These are phyloP conservation scores for Conus canariensis DNA, from an alignment of 2,888 invertebrate genomes.

Conservation along the genomic window DNA sequence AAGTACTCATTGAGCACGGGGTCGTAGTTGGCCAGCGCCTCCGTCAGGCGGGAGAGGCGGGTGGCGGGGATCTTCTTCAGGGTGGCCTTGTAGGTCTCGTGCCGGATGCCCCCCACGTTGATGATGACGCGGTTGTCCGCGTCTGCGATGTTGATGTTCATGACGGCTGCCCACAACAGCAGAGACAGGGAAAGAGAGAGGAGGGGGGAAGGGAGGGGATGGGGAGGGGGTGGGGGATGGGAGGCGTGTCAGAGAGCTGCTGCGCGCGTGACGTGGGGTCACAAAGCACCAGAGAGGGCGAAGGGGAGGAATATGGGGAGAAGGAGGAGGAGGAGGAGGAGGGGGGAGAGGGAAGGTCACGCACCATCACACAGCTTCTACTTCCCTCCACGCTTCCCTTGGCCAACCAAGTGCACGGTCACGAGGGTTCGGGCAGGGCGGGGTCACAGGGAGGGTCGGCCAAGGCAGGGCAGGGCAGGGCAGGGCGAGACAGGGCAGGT, in stretches of 20 bases:
- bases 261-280: background rate
- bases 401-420: no score
- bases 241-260: no score
- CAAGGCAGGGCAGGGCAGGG: background rate
- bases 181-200: background rate
- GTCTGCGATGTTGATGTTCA: constrained; percentile 63
- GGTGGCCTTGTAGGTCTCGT: constrained; percentile 87
- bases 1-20: constrained; percentile 99
- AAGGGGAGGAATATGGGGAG: background rate
- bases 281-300: background rate
- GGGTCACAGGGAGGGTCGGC: background rate
- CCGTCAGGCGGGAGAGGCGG: constrained; percentile 93
- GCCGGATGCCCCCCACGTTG: constrained; percentile 98
- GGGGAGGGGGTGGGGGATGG: background rate
- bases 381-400: background rate
- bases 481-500: background rate
- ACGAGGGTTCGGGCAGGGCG: background rate
- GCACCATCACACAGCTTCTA: background rate
- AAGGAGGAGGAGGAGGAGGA: background rate
- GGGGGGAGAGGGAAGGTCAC: background rate
- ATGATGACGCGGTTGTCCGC: constrained; percentile 97
- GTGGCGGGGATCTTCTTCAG: constrained; percentile 98
- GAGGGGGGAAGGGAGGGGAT: background rate
- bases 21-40: constrained; percentile 99
- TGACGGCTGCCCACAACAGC: background rate